A percentile compares a stretch with the other conserved stretches of the same genome.
phyloP scores from a whole-genome alignment of 53 echinoderm and acorn worm genomes.

The Glandiceps talaboti region DNA sequence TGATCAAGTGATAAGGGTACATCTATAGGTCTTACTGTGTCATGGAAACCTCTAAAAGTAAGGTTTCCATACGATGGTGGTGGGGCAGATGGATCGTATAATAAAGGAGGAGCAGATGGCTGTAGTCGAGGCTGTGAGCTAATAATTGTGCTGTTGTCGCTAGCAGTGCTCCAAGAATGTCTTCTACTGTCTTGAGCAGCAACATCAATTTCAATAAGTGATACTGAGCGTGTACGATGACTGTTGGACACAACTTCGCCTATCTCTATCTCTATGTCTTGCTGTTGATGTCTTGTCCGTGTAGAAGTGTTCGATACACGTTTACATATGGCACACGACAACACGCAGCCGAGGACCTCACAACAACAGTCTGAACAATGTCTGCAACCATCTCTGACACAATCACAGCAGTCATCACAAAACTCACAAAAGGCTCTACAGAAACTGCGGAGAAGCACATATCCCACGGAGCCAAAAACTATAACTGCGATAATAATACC shows the following conservation, averaged over 20 bases:
- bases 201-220: too few relatives aligned
- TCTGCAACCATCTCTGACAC: background rate
- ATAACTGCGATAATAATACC: background rate
- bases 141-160: background rate
- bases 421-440: background rate
- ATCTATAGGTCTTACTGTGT: background rate
- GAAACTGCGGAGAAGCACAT: background rate
- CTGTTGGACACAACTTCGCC: too few relatives aligned
- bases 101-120: background rate
- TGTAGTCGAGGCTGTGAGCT: background rate
- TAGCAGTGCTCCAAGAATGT: too few relatives aligned
- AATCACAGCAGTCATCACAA: background rate
- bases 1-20: background rate
- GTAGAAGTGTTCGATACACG: too few relatives aligned
- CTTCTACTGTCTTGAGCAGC: too few relatives aligned
- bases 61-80: background rate
- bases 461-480: background rate
- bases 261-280: too few relatives aligned
- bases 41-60: background rate
- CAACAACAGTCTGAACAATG: background rate
- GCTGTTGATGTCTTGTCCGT: too few relatives aligned
- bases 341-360: too few relatives aligned
- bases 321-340: too few relatives aligned
- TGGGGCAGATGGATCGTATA: background rate
- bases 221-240: too few relatives aligned